Conservation (phyloP, 2,113 vertebrate genomes). For the Myxocyprinus asiaticus region DNA sequence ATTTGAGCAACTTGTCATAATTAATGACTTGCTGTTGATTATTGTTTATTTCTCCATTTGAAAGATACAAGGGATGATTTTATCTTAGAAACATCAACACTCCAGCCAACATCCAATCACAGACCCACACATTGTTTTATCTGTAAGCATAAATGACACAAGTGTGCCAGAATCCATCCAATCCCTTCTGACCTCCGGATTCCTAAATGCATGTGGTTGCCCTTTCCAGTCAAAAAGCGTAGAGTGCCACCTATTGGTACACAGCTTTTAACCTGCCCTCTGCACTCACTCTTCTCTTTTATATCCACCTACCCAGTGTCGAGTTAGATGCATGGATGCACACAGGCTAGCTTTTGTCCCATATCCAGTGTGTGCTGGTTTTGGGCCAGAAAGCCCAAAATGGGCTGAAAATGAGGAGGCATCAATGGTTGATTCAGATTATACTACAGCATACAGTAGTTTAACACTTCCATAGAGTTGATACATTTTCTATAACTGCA, state of each 20-base stretch:
- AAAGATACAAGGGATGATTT: neutral
- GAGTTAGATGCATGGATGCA: neutral
- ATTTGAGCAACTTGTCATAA: neutral
- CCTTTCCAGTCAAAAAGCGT: slow-evolving; percentile 71
- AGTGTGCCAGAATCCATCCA: neutral
- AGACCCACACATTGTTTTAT: neutral
- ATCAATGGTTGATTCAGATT: no score
- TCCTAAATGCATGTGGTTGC: slow-evolving; percentile 53
- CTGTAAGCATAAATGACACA: neutral
- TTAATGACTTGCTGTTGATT: no score
- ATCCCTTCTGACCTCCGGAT: neutral
- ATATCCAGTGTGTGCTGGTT: no score
- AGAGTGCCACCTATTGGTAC: slow-evolving; percentile 79
- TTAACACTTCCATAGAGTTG: no score
- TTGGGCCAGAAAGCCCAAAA: no score
- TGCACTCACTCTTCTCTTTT: neutral
- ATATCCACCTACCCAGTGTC: neutral
- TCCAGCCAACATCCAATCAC: neutral
- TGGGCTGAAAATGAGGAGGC: no score
- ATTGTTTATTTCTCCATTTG: neutral
- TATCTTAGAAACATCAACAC: neutral
- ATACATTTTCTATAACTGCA: no score
- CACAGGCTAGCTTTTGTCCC: no score
- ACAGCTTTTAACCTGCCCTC: slow-evolving; percentile 56
- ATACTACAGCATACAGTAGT: no score